Percentiles rank a stretch among this genome's conserved stretches.
These are phyloP conservation scores for Brienomyrus longianalis DNA, from an alignment of 2,113 vertebrate genomes.

Conservation along the genomic window DNA sequence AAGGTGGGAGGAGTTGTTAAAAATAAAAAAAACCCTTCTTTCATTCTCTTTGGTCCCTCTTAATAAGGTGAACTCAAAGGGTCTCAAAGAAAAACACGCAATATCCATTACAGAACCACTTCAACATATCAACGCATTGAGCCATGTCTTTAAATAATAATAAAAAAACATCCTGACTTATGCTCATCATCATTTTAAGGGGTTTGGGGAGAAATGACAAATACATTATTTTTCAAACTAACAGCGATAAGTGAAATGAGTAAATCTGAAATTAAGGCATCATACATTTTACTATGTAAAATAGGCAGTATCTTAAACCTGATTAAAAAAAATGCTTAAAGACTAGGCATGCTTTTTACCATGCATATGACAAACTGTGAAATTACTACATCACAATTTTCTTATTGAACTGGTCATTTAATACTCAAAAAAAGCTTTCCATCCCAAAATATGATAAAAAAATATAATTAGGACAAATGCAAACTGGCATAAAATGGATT, in stretches of 20 bases:
- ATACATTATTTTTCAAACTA: slow-evolving; percentile 40
- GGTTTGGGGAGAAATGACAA: slow-evolving; percentile 28
- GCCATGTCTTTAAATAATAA: slow-evolving; percentile 11
- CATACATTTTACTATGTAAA: slow-evolving; percentile 1
- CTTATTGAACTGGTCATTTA: slow-evolving; percentile 70
- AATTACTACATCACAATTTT: slow-evolving; percentile 52
- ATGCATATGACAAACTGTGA: slow-evolving; percentile 47
- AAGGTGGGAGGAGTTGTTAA: not conserved
- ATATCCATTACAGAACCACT: not conserved
- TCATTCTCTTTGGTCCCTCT: slow-evolving; percentile 75
- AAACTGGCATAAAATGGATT: slow-evolving; percentile 2
- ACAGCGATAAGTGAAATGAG: slow-evolving; percentile 25
- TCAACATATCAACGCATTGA: not conserved
- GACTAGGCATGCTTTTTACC: slow-evolving; percentile 28
- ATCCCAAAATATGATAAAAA: slow-evolving; percentile 74
- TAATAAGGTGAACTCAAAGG: slow-evolving; percentile 19
- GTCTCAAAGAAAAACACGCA: not conserved
- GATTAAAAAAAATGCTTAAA: slow-evolving; percentile 18
- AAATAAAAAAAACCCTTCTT: slow-evolving; percentile 23
- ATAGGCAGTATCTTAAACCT: slow-evolving; percentile 11
- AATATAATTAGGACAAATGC: slow-evolving; percentile 22
- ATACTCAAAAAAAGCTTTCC: slow-evolving; percentile 72
- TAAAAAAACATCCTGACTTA: not conserved
- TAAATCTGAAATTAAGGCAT: slow-evolving; percentile 50
- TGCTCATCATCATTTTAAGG: not conserved